Evolutionary conservation across 2,888 invertebrate species (phyloP), one percentile per base, ranked within the genome.

Genomic region (Phania funesta): DNA sequence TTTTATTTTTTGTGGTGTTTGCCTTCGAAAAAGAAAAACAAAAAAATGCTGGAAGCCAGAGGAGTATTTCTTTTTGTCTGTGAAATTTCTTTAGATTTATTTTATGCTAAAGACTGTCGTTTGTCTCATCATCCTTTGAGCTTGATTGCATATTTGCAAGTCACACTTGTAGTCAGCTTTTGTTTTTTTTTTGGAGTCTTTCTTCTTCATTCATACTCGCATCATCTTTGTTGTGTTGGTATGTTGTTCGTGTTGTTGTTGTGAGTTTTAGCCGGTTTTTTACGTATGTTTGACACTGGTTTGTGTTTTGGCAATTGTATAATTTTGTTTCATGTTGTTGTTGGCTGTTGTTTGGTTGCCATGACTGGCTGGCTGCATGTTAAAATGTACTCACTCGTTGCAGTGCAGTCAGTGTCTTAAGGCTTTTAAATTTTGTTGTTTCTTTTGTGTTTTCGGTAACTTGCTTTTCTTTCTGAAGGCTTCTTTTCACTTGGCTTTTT

Each of bases 91-190:
- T 22, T 35, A 2, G 26, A n/a, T 60, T 46, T 54, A 22, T 35
- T 54, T 54, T 68, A 11, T 26, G 13, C 24, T 16, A n/a, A 64
- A 46, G 44, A 26, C 44, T 35, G 68, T 50, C 60, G 50, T 68
- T 52, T 60, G 60, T 62, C 44, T 68, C 76, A 68, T 76, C 76
- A 76, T 68, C 60, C 65, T 79, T 41, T 67, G 71, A 79, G 71
- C 71, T 65, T 73, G 78, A 77, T 73, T 73, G 71, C 64, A 70
- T 82, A 82, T 82, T 82, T 82, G 82, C 82, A 82, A 82, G 74
- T 82, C 82, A 78, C 82, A 82, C 78, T 82, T 78, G 76, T 20
- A 73, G 67, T 26, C 54, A 16, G 54, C 38, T 2, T 56, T 64
- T 64, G 26, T 54, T 77, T 54, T 29, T 48, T 16, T 9, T 22